Evolutionary conservation across 2,113 vertebrate species (phyloP).

Genomic region (Sebastes fasciatus): DNA sequence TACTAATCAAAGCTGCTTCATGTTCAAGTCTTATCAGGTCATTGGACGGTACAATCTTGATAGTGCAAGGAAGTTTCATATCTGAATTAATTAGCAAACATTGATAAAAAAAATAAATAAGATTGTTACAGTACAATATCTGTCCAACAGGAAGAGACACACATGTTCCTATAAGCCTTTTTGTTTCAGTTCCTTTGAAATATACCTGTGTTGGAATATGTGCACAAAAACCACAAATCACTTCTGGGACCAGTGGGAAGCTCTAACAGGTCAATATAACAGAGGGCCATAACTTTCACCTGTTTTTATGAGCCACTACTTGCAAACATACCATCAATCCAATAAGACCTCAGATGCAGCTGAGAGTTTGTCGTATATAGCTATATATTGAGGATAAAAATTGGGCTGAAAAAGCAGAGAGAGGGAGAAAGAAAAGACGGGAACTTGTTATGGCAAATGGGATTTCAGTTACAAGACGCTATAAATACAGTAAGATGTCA

Average conservation of each 20-base stretch:
- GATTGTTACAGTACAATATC: background rate
- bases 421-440: background rate
- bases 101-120: background rate
- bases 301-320: slow-evolving; percentile 42
- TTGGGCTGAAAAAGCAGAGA: slow-evolving; percentile 13
- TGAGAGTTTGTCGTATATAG: slow-evolving; percentile 21
- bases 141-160: background rate
- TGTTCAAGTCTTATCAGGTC: slow-evolving; percentile 16
- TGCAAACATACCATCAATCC: slow-evolving; percentile 40
- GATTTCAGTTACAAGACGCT: slow-evolving; percentile 49
- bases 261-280: slow-evolving; percentile 5
- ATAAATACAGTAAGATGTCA: slow-evolving; percentile 65
- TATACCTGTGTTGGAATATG: slow-evolving; percentile 3
- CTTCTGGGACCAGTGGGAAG: background rate
- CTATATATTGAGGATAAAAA: slow-evolving; percentile 36
- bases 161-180: background rate
- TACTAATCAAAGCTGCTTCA: background rate
- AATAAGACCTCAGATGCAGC: slow-evolving; percentile 20
- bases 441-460: slow-evolving; percentile 51
- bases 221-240: slow-evolving; percentile 11
- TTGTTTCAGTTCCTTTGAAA: slow-evolving; percentile 1
- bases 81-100: background rate
- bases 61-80: background rate
- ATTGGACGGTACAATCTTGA: background rate
- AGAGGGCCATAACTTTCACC: background rate